Base-by-base conservation (phyloP, 2,888 invertebrate species). In the Vesta saturnalis region DNA sequence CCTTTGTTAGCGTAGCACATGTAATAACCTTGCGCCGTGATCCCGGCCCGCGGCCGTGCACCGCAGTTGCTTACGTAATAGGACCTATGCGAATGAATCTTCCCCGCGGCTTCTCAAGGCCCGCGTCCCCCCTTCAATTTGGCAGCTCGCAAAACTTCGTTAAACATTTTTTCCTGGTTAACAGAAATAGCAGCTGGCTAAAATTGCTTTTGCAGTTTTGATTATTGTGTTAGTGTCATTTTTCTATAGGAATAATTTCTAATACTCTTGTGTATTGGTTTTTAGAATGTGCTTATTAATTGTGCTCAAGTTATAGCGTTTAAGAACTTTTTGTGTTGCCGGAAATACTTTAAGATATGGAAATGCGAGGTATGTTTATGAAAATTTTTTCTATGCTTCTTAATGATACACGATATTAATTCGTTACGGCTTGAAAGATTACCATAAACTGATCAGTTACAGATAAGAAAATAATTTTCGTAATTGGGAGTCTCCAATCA, bases 121-220 rank as follows among this genome's bases (percentile, higher is more conserved):
- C 64, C 76, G 65, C 73, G 85, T 84, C 30, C 74, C 81, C 60
- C 80, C 78, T 74, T 75, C 75, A 79, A 74, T 82, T 82, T 81
- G 82, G 82, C 82, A 81, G 82, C 78, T 80, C 79, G 81, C 77
- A 78, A 78, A 74, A 69, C 77, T 77, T 78, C 77, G 76, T 74
- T 77, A 76, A 75, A 79, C 79, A 81, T 82, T 83, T 82, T 83
- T 83, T 83, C 83, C 83, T 83, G 83, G 82, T 83, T 83, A 80
- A 81, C 82, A 80, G 82, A 82, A 83, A 81, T 83, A 82, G 82
- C 80, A 80, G 79, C 80, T 80, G 82, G 81, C 78, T 79, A 81
- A 75, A 81, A 70, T 67, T 60, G 70, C 70, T 66, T 66, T 70
- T 70, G 70, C 70, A 70, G 63, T 70, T 70, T 70, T 66, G 8